phyloP scores from a whole-genome alignment of 2,888 invertebrate genomes.

The Drosophila melanocephala region DNA sequence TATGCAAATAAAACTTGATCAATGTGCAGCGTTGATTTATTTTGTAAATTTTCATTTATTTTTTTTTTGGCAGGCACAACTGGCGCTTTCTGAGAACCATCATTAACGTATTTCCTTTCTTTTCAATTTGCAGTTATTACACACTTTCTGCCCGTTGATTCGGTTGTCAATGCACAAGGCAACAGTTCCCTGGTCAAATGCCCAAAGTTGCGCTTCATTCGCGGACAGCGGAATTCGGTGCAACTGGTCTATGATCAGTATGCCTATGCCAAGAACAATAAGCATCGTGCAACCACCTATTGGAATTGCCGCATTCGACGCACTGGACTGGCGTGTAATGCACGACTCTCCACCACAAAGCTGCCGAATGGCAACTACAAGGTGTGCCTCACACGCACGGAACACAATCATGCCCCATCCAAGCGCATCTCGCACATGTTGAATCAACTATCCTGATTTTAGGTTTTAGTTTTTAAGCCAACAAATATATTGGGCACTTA shows the following conservation, averaged over 20 bases:
- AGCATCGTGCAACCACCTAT: conserved; percentile 80
- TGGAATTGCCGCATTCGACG: conserved; percentile 85
- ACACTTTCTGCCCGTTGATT: conserved; percentile 24
- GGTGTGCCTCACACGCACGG: conserved; percentile 81
- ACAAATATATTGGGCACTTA: conserved; percentile 36
- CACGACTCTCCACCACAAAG: conserved; percentile 80
- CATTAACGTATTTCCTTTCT: conserved; percentile 35
- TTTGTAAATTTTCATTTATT: conserved; percentile 20
- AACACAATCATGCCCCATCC: conserved; percentile 84
- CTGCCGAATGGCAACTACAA: conserved; percentile 80
- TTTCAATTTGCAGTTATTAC: conserved; percentile 6
- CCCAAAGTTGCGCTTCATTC: conserved; percentile 75
- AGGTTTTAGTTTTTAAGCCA: conserved; percentile 36
- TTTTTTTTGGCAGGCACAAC: conserved; percentile 15
- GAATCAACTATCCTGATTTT: conserved; percentile 48
- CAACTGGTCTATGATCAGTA: conserved; percentile 82
- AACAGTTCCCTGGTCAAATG: background rate
- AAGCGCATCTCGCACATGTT: conserved; percentile 74
- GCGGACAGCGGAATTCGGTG: conserved; percentile 83
- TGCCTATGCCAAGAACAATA: conserved; percentile 84
- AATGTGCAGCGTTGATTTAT: background rate
- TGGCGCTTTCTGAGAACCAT: background rate
- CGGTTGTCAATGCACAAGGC: conserved; percentile 31
- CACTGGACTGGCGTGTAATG: conserved; percentile 78
- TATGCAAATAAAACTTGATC: conserved; percentile 28